Percentiles rank a stretch among this genome's conserved stretches.
Evolutionary conservation across 2,113 vertebrate species (phyloP).

Genomic region (Austrofundulus limnaeus): DNA sequence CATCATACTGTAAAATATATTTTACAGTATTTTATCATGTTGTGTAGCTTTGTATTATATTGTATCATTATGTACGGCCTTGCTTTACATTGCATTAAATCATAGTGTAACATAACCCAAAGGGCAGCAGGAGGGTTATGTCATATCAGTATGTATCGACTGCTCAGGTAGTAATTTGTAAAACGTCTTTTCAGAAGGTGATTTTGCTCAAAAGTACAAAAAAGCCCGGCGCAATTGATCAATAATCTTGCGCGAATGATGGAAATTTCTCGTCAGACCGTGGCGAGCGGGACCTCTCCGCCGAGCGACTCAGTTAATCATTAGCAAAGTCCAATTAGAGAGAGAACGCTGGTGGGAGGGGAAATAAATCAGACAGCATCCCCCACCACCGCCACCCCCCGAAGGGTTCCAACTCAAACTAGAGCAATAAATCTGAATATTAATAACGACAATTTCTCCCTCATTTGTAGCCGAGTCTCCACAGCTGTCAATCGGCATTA

Average conservation of each 20-base stretch:
- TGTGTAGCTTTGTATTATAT: neutral
- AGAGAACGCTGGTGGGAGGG: slow-evolving; percentile 52
- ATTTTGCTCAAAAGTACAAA: slow-evolving; percentile 2
- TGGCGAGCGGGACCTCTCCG: slow-evolving; percentile 34
- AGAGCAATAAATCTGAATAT: slow-evolving; percentile 72
- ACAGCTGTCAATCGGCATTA: slow-evolving; percentile 61
- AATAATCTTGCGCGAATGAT: slow-evolving; percentile 47
- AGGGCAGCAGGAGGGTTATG: too few species aligned
- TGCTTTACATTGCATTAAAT: slow-evolving; percentile 1
- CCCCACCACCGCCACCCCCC: too few species aligned
- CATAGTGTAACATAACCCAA: too few species aligned
- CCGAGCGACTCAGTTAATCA: slow-evolving; percentile 65
- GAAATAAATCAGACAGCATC: slow-evolving; percentile 60
- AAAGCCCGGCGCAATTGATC: slow-evolving; percentile 41
- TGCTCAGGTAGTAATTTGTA: too few species aligned
- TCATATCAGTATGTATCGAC: too few species aligned
- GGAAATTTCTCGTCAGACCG: slow-evolving; percentile 45
- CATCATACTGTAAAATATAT: too few species aligned
- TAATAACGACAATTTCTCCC: slow-evolving; percentile 66
- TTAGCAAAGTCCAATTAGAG: slow-evolving; percentile 74
- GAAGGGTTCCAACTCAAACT: slow-evolving; percentile 55
- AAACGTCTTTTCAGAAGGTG: too few species aligned
- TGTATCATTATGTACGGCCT: too few species aligned
- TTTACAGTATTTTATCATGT: neutral
- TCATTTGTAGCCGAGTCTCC: slow-evolving; percentile 46